These are phyloP conservation scores for Indri indri DNA, from an alignment of 2,113 vertebrate species.

Conservation along the genomic window DNA sequence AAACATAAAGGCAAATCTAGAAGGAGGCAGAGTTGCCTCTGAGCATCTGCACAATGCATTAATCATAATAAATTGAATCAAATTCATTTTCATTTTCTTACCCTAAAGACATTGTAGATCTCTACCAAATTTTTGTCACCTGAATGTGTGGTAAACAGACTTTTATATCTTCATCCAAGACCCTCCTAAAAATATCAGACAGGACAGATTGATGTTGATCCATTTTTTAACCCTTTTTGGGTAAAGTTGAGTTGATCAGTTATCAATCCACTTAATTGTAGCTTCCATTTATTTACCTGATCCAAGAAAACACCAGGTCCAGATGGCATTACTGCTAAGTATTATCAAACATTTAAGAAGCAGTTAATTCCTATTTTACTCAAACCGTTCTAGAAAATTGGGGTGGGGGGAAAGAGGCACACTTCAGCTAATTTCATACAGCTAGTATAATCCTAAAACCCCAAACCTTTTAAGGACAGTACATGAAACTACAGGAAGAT, in stretches of 20 bases:
- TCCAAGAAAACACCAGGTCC: background rate
- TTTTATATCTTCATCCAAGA: constrained; percentile 20
- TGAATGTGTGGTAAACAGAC: background rate
- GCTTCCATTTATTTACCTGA: background rate
- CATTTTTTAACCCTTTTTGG: background rate
- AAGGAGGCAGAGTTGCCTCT: background rate
- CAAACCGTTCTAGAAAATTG: constrained; percentile 12
- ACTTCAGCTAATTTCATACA: constrained; percentile 17
- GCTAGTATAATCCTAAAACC: constrained; percentile 15
- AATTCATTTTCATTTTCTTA: constrained; percentile 5
- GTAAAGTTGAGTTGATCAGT: background rate
- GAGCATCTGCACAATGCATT: background rate
- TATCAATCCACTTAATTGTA: background rate
- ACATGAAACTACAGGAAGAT: background rate
- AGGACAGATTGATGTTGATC: background rate
- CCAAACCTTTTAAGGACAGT: background rate
- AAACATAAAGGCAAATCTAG: constrained; percentile 14
- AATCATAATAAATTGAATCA: background rate
- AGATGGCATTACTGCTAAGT: background rate
- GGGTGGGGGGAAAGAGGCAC: background rate
- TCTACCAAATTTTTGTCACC: background rate
- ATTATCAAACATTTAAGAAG: background rate
- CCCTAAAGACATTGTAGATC: background rate
- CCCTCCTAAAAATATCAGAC: background rate
- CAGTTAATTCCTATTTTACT: constrained; percentile 28